phyloP scores from a whole-genome alignment of 2,888 invertebrate species.

The Ochropacha duplaris region DNA sequence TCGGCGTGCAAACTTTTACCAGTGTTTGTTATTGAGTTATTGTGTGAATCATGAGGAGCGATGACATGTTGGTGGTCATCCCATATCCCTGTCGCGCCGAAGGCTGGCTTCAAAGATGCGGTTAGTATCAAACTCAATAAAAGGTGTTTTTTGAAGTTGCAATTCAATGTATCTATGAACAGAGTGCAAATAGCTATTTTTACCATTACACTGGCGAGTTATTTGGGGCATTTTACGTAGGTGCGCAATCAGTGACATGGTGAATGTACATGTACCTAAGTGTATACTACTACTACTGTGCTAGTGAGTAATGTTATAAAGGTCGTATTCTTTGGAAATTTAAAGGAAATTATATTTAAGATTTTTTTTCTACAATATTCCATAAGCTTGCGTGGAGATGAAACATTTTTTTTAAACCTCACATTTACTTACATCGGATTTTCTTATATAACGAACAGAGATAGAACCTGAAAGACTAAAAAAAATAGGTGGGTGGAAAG shows the following conservation, averaged over 20 bases:
- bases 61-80: conserved; percentile 56
- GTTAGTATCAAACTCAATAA: conserved; percentile 42
- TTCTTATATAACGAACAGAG: no score
- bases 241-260: conserved; percentile 55
- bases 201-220: conserved; percentile 49
- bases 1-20: conserved; percentile 24
- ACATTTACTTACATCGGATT: no score
- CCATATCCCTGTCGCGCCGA: conserved; percentile 74
- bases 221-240: conserved; percentile 71
- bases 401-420: neutral
- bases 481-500: no score
- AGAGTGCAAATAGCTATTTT: conserved; percentile 3
- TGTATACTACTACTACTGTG: conserved; percentile 21
- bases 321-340: conserved; percentile 30
- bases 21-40: conserved; percentile 47
- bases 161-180: neutral
- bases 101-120: conserved; percentile 77
- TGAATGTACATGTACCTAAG: neutral
- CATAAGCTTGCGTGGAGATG: neutral
- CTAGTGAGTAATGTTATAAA: conserved; percentile 33
- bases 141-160: neutral
- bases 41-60: conserved; percentile 61
- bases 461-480: no score
- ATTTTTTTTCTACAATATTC: no score
- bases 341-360: no score